A percentile compares a stretch with the other conserved stretches of the same genome.
Evolutionary conservation across 2,888 invertebrate genomes (phyloP).

Genomic region (Acleris cristana): DNA sequence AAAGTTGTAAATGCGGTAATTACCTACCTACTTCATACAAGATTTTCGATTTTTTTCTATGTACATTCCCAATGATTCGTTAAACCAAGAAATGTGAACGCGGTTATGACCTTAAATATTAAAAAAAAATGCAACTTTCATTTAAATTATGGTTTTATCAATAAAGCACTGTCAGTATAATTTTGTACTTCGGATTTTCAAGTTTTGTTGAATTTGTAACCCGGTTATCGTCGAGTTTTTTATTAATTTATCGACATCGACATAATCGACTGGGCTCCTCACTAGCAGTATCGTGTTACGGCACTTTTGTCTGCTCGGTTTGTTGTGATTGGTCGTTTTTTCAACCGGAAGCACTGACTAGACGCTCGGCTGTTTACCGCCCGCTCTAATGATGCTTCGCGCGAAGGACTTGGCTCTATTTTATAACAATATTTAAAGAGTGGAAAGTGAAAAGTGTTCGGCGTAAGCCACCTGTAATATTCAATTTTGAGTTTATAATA

Average conservation of each 20-base stretch:
- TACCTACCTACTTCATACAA: no score
- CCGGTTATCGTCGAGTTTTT: not conserved
- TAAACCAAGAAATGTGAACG: no score
- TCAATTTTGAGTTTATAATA: no score
- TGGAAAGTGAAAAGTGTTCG: constrained; percentile 15
- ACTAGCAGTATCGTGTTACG: constrained; percentile 56
- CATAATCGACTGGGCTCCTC: constrained; percentile 40
- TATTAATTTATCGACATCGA: constrained; percentile 4
- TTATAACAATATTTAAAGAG: constrained; percentile 33
- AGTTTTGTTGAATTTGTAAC: no score
- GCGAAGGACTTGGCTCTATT: constrained; percentile 17
- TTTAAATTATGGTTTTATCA: no score
- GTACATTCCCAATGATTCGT: no score
- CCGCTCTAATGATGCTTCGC: constrained; percentile 54
- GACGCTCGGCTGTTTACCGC: constrained; percentile 47
- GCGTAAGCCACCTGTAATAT: no score
- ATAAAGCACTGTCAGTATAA: no score
- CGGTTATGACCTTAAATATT: no score
- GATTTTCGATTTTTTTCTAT: no score
- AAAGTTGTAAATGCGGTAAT: not conserved
- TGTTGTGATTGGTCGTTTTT: constrained; percentile 52
- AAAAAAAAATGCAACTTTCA: no score
- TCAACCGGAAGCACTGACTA: constrained; percentile 46
- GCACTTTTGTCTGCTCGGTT: constrained; percentile 48
- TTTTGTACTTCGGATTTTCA: no score